Conservation (phyloP, 1,140 invertebrate species). For the Polypedilum pembai region DNA sequence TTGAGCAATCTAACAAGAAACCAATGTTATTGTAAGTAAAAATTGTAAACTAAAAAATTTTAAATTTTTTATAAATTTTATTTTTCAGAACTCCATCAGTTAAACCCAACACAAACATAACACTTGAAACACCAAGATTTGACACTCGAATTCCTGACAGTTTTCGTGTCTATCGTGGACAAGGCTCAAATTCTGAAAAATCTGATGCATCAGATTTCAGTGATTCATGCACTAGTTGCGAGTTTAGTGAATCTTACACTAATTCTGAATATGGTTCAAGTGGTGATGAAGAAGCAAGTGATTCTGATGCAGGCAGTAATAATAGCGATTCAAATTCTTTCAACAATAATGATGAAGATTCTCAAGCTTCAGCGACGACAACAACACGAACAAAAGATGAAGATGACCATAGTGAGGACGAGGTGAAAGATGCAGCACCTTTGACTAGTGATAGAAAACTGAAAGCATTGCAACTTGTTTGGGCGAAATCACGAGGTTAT, state of each 20-base stretch:
- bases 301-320: constrained; percentile 37
- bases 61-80: no score
- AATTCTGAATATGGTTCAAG: constrained; percentile 40
- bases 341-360: constrained; percentile 32
- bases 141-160: constrained; percentile 38
- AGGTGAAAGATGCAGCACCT: not conserved
- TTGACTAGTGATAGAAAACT: constrained; percentile 38
- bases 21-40: not conserved
- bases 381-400: constrained; percentile 34
- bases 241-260: constrained; percentile 40
- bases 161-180: constrained; percentile 41
- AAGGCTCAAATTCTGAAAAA: constrained; percentile 38
- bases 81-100: not conserved
- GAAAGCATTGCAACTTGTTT: constrained; percentile 84
- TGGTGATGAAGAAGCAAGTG: constrained; percentile 37
- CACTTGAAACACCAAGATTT: constrained; percentile 16
- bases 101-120: not conserved
- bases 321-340: constrained; percentile 33
- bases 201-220: constrained; percentile 39
- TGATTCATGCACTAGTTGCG: constrained; percentile 42
- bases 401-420: constrained; percentile 31
- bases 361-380: constrained; percentile 23
- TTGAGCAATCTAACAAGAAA: constrained; percentile 34
- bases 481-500: constrained; percentile 94
- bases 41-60: not conserved